A percentile compares a stretch with the other conserved stretches of the same genome.
Evolutionary conservation across 1,140 invertebrate genomes (phyloP).

Genomic region (Panagrolaimus sp.): DNA sequence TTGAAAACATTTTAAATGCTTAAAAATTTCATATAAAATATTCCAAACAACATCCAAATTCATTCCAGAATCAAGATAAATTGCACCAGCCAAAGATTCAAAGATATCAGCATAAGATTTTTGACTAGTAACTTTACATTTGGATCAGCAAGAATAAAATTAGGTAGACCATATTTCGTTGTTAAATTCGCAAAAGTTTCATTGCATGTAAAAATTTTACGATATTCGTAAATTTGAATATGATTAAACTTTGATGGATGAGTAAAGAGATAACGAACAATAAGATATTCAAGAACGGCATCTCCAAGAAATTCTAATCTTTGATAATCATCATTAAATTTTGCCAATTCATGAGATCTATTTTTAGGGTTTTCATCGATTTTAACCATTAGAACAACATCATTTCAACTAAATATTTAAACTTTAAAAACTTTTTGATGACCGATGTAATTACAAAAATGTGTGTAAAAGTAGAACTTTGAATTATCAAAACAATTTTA

Average conservation of each 20-base stretch:
- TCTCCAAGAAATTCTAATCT: slow-evolving; percentile 94
- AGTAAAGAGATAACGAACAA: slow-evolving; percentile 91
- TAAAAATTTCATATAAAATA: slow-evolving; percentile 86
- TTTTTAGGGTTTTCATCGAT: too few relatives aligned
- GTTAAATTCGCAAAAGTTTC: slow-evolving; percentile 96
- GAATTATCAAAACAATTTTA: too few relatives aligned
- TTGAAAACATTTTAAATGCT: too few relatives aligned
- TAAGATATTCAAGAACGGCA: slow-evolving; percentile 91
- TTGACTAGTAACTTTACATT: slow-evolving; percentile 68
- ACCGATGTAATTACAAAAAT: too few relatives aligned
- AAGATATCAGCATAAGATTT: slow-evolving; percentile 98
- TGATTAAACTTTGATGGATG: slow-evolving; percentile 79
- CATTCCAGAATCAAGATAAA: slow-evolving; percentile 89
- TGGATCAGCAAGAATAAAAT: slow-evolving; percentile 63
- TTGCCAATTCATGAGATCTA: slow-evolving; percentile 86
- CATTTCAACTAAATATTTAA: too few relatives aligned
- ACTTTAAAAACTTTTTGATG: too few relatives aligned
- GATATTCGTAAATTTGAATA: slow-evolving; percentile 87
- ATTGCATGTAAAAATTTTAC: slow-evolving; percentile 96
- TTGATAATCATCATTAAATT: slow-evolving; percentile 94
- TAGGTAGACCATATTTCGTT: slow-evolving; percentile 63
- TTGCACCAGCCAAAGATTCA: slow-evolving; percentile 92
- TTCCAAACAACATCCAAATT: slow-evolving; percentile 91
- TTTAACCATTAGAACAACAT: too few relatives aligned
- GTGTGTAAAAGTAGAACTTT: too few relatives aligned